Conservation (phyloP, 2,888 invertebrate species). For the Plutella xylostella region DNA sequence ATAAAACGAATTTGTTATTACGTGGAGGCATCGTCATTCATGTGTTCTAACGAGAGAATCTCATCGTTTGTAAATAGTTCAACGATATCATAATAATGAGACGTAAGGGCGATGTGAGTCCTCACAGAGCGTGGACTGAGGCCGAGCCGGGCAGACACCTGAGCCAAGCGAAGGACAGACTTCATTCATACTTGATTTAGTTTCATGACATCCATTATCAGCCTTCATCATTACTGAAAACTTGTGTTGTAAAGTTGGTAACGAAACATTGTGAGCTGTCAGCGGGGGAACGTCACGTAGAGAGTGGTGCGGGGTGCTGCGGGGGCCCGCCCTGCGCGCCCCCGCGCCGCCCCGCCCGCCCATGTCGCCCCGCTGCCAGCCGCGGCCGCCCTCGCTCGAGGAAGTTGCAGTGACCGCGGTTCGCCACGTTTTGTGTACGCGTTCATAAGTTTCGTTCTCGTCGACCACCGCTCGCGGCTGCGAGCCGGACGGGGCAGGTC, state of each 20-base stretch:
- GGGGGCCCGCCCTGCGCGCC: too few species aligned
- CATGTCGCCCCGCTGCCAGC: constrained; percentile 54
- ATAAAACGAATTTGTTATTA: constrained; percentile 1
- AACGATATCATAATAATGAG: constrained; percentile 1
- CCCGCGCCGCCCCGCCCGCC: constrained; percentile 41
- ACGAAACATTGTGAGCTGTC: constrained; percentile 41
- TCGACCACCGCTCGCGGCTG: not conserved
- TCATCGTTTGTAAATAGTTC: constrained; percentile 4
- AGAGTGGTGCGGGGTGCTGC: constrained; percentile 44
- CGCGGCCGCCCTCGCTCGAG: constrained; percentile 47
- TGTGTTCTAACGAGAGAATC: not conserved
- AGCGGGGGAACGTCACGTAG: constrained; percentile 47
- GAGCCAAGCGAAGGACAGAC: too few species aligned
- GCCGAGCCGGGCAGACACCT: too few species aligned
- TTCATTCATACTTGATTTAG: too few species aligned
- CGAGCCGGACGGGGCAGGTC: not conserved
- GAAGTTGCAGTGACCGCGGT: constrained; percentile 49
- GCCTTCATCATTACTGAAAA: too few species aligned
- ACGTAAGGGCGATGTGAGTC: too few species aligned
- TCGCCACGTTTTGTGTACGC: not conserved
- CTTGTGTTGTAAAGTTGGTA: not conserved
- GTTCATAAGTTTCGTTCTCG: not conserved
- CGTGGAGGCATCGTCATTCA: not conserved
- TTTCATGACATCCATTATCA: too few species aligned
- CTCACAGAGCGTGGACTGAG: too few species aligned